Conservation (phyloP, 2,113 vertebrate species). For the Podilymbus podiceps region DNA sequence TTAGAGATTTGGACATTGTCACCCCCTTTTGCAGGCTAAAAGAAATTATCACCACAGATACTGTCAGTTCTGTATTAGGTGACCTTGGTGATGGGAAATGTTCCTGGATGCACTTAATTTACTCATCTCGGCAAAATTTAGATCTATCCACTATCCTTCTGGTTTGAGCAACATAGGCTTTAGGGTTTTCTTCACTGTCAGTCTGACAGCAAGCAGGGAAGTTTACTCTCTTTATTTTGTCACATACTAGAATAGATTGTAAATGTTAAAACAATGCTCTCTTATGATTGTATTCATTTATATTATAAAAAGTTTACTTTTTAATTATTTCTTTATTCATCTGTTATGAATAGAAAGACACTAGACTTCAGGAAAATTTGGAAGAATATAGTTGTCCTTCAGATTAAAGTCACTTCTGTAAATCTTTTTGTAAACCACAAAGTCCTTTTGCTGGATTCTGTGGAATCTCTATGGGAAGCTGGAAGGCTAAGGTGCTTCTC, state of each 20-base stretch:
- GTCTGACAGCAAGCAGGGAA: neutral
- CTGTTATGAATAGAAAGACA: neutral
- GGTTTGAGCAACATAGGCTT: neutral
- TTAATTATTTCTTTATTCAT: neutral
- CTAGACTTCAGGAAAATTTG: neutral
- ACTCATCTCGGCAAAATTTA: neutral
- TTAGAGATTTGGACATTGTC: neutral
- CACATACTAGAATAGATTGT: neutral
- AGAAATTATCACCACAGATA: neutral
- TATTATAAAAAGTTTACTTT: neutral
- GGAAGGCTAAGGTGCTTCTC: neutral
- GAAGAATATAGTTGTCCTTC: neutral
- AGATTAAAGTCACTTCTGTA: neutral
- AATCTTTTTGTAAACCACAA: neutral
- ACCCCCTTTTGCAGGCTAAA: neutral
- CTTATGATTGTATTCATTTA: neutral
- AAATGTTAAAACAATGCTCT: neutral
- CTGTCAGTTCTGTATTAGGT: neutral
- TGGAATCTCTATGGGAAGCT: neutral
- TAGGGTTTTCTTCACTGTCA: neutral
- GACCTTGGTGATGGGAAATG: neutral
- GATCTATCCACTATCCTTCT: neutral
- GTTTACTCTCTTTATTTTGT: neutral
- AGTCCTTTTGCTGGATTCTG: neutral
- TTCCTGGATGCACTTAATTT: neutral